These are phyloP conservation scores for Neoascia interrupta DNA, from an alignment of 2,888 invertebrate genomes.

Conservation along the genomic window DNA sequence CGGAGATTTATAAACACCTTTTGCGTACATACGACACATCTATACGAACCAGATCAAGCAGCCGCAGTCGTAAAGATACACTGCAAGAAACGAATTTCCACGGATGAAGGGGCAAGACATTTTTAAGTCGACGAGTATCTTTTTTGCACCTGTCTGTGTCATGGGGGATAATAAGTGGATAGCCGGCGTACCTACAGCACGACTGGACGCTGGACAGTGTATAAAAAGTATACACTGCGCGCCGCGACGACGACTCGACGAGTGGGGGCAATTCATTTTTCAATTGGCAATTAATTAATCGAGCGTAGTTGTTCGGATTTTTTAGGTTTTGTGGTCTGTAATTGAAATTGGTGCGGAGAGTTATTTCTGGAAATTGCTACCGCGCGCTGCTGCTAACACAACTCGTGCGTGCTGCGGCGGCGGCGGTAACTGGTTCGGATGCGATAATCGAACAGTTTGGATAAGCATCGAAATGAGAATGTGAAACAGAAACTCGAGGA, in stretches of 20 bases:
- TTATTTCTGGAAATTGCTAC: conserved; percentile 34
- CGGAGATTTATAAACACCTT: conserved; percentile 42
- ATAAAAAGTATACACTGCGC: neutral
- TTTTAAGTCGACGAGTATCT: no score
- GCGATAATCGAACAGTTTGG: conserved; percentile 10
- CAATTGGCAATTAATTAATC: conserved; percentile 69
- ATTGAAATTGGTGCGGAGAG: conserved; percentile 57
- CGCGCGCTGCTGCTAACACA: no score
- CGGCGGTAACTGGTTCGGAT: conserved; percentile 25
- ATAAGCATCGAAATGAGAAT: neutral
- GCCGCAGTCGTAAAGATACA: conserved; percentile 8
- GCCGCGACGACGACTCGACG: neutral
- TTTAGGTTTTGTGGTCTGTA: conserved; percentile 53
- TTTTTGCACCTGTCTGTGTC: conserved; percentile 60
- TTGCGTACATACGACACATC: conserved; percentile 8
- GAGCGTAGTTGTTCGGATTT: conserved; percentile 43
- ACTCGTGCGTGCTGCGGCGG: neutral
- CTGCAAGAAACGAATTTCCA: no score
- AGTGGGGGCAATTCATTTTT: conserved; percentile 50
- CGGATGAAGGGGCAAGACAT: no score
- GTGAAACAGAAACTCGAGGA: no score
- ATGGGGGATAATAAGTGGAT: conserved; percentile 36
- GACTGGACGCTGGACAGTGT: neutral
- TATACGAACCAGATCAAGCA: conserved; percentile 6
- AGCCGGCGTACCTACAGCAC: conserved; percentile 24